Conservation (phyloP, 2,888 invertebrate genomes). For the Philaethria dido region DNA sequence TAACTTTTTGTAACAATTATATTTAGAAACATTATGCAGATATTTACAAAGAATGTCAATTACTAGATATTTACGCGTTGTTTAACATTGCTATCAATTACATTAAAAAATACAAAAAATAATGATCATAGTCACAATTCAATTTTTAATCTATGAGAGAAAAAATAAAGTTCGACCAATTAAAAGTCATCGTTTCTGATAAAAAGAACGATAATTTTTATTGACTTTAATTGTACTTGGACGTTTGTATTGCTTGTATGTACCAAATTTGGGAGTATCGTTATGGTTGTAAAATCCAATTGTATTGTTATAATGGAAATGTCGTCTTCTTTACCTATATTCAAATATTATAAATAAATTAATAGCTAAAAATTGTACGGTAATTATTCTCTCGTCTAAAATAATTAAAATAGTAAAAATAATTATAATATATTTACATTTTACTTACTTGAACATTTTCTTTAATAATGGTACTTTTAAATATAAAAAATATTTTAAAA, state of each 20-base stretch:
- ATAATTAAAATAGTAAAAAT: too few relatives aligned
- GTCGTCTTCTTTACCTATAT: too few relatives aligned
- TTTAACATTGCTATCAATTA: too few relatives aligned
- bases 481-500: too few relatives aligned
- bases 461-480: too few relatives aligned
- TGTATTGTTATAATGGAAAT: constrained; percentile 16
- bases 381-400: too few relatives aligned
- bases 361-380: too few relatives aligned
- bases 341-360: neutral
- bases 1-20: neutral
- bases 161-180: constrained; percentile 54
- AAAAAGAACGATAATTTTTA: constrained; percentile 61
- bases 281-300: neutral
- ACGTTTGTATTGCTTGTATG: constrained; percentile 50
- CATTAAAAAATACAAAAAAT: too few relatives aligned
- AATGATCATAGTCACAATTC: neutral
- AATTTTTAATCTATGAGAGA: constrained; percentile 31
- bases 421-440: too few relatives aligned
- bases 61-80: neutral
- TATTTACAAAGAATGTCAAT: neutral
- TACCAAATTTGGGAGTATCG: constrained; percentile 51
- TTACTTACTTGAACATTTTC: too few relatives aligned
- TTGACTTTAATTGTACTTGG: constrained; percentile 71
- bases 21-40: neutral
- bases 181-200: constrained; percentile 59